Conservation (phyloP, 2,797 vertebrate genomes). For the Anguilla pacifica region DNA sequence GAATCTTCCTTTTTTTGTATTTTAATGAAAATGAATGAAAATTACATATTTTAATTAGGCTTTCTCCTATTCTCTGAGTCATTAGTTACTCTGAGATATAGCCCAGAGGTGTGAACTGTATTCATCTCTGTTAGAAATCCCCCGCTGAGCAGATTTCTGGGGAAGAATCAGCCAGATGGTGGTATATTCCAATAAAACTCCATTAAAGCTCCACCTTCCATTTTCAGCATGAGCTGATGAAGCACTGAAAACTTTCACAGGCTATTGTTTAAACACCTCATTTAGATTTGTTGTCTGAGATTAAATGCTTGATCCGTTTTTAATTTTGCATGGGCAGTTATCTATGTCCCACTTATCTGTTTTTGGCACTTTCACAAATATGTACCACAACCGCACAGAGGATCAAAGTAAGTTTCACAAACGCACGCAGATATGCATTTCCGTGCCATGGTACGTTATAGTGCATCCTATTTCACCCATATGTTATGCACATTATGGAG, state of each 20-base stretch:
- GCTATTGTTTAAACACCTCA: background rate
- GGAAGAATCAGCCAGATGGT: background rate
- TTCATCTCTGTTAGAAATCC: background rate
- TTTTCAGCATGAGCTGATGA: background rate
- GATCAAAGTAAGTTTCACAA: background rate
- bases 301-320: background rate
- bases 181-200: conserved; percentile 1
- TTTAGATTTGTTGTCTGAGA: background rate
- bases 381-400: background rate
- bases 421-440: background rate
- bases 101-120: background rate
- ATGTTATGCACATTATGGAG: no score
- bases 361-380: background rate
- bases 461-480: no score
- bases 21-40: background rate
- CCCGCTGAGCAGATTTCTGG: background rate
- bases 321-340: background rate
- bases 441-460: no score
- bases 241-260: background rate
- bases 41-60: background rate
- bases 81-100: background rate
- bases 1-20: no score
- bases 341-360: background rate
- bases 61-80: background rate
- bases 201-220: background rate